Percentiles rank a stretch among this genome's conserved stretches.
Conservation (phyloP, 2,888 invertebrate genomes). For the Cheilosia grossa region DNA sequence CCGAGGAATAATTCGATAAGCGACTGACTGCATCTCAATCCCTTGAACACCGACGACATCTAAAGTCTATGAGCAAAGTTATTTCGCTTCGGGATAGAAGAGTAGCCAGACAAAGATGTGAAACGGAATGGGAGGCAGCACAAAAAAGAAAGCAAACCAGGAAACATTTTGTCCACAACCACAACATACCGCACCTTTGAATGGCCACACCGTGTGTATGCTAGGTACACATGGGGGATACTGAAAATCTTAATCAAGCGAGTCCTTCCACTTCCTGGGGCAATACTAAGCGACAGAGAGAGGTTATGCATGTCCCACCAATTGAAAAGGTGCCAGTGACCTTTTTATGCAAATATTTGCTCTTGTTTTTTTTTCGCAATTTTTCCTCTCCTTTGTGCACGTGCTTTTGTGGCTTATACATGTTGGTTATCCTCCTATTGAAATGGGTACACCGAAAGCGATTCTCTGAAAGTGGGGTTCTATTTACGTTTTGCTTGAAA, state of each 20-base stretch:
- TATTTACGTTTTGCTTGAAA: conserved; percentile 33
- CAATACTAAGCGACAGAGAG: conserved; percentile 51
- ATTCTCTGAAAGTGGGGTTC: conserved; percentile 35
- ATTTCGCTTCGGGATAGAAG: conserved; percentile 40
- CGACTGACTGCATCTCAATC: conserved; percentile 58
- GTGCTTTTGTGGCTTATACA: conserved; percentile 36
- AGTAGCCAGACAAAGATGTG: conserved; percentile 43
- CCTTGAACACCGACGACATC: conserved; percentile 27
- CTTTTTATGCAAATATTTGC: conserved; percentile 82
- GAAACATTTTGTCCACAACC: conserved; percentile 58
- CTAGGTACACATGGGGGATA: conserved; percentile 39
- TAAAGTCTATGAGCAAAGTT: conserved; percentile 19
- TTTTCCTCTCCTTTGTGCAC: conserved; percentile 20
- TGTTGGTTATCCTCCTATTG: conserved; percentile 48
- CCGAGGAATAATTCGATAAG: conserved; percentile 68
- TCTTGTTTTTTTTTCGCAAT: conserved; percentile 28
- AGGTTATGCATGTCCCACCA: conserved; percentile 36
- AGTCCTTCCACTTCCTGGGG: conserved; percentile 71
- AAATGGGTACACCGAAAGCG: conserved; percentile 30
- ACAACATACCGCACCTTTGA: conserved; percentile 58
- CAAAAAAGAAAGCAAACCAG: conserved; percentile 48
- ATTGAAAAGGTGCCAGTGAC: conserved; percentile 80
- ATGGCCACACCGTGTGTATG: conserved; percentile 21
- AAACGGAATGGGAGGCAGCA: not conserved
- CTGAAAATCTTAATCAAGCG: conserved; percentile 61